phyloP scores from a whole-genome alignment of 1,140 invertebrate genomes.

The Chironomus tepperi region DNA sequence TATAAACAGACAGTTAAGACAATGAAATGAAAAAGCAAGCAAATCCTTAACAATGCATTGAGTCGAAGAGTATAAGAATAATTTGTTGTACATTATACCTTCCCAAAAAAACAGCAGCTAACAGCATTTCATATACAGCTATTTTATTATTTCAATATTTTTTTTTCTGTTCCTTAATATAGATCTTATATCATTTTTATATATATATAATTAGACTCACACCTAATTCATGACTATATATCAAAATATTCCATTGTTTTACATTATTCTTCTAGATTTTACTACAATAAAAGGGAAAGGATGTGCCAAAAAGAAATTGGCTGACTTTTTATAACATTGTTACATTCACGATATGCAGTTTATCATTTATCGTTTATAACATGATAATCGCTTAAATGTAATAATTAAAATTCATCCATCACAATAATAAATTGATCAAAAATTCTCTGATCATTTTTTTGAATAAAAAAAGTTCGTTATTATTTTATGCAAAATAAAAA shows the following conservation, averaged over 20 bases:
- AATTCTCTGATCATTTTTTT: background rate
- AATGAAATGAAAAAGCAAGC: too few species aligned
- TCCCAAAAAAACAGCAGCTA: too few species aligned
- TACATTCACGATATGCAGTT: background rate
- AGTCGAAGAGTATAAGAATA: too few species aligned
- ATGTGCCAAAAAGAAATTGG: slow-evolving; percentile 17
- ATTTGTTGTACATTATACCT: too few species aligned
- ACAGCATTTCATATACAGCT: too few species aligned
- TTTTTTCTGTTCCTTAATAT: too few species aligned
- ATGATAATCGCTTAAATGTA: background rate
- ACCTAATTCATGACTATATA: too few species aligned
- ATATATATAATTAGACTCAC: too few species aligned
- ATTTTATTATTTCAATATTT: too few species aligned
- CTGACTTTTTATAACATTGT: slow-evolving; percentile 20
- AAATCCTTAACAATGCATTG: too few species aligned
- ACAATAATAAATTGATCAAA: background rate
- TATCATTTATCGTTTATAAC: background rate
- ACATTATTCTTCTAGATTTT: slow-evolving; percentile 19
- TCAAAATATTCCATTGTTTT: background rate
- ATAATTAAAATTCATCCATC: slow-evolving; percentile 4
- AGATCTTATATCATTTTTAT: too few species aligned
- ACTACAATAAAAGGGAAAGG: slow-evolving; percentile 10
- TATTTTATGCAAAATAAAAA: background rate
- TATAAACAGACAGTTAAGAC: too few species aligned
- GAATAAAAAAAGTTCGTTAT: background rate